Percentiles rank a stretch among this genome's conserved stretches.
Evolutionary conservation across 2,797 vertebrate species (phyloP).

Genomic region (Liasis olivaceus): DNA sequence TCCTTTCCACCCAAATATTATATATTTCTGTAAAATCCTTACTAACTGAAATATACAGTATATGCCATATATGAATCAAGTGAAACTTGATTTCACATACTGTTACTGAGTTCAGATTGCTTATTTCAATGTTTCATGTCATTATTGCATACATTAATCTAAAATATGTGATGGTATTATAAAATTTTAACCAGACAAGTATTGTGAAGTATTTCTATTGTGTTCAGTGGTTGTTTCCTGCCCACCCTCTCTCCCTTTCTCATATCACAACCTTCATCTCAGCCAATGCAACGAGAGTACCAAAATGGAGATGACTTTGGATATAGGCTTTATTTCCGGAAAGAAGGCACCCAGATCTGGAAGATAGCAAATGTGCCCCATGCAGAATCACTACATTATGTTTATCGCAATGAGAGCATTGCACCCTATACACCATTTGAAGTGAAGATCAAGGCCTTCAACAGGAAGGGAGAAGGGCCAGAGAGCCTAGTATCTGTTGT

Average conservation of each 20-base stretch:
- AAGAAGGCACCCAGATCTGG: conserved; percentile 79
- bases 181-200: not conserved
- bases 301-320: conserved; percentile 95
- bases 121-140: rapidly evolving
- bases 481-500: conserved; percentile 89
- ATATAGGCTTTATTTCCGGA: conserved; percentile 89
- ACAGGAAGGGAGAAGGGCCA: conserved; percentile 89
- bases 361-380: conserved; percentile 76
- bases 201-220: not conserved
- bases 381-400: conserved; percentile 86
- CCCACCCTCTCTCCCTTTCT: not conserved
- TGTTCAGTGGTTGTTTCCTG: not conserved
- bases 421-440: conserved; percentile 89
- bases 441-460: conserved; percentile 92
- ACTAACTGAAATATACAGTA: not conserved
- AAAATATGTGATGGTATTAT: not conserved
- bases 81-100: not conserved
- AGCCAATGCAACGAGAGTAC: conserved; percentile 91
- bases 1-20: not conserved
- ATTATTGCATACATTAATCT: not conserved
- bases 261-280: conserved; percentile 23
- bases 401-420: conserved; percentile 89
- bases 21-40: not conserved
- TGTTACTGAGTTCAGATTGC: not conserved
- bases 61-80: not conserved